These are phyloP conservation scores for Caenorhabditis afra DNA, from an alignment of 2,888 invertebrate species.

Conservation along the genomic window DNA sequence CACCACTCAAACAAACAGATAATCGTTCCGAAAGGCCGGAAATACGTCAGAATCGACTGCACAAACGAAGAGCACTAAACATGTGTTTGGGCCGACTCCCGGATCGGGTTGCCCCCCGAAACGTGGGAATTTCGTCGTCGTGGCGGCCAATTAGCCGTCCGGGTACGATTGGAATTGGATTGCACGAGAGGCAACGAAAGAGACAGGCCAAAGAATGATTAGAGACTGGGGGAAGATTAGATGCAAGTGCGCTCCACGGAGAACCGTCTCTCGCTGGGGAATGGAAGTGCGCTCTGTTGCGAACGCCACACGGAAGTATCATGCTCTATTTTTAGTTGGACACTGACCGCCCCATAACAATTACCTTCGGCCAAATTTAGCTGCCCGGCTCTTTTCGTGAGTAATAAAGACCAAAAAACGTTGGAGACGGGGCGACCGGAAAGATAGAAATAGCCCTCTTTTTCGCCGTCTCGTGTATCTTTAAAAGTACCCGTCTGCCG, in stretches of 20 bases:
- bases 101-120: constrained; percentile 32
- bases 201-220: constrained; percentile 10
- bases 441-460: constrained; percentile 46
- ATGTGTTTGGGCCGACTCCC: too few species aligned
- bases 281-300: background rate
- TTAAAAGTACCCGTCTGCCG: constrained; percentile 30
- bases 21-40: constrained; percentile 13
- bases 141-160: constrained; percentile 18
- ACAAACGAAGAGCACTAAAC: constrained; percentile 35
- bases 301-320: too few species aligned
- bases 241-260: background rate
- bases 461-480: constrained; percentile 31
- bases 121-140: constrained; percentile 37
- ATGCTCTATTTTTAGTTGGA: background rate
- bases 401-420: constrained; percentile 40
- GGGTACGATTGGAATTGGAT: constrained; percentile 19
- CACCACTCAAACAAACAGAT: constrained; percentile 25
- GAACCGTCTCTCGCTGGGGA: background rate
- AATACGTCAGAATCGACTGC: constrained; percentile 14
- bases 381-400: background rate
- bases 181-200: background rate
- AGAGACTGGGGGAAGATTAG: background rate
- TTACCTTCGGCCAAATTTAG: background rate
- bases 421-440: constrained; percentile 17
- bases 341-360: background rate